Percentiles rank a stretch among this genome's conserved stretches.
phyloP scores from a whole-genome alignment of 2,888 invertebrate species.

The Heliconius charithonia region DNA sequence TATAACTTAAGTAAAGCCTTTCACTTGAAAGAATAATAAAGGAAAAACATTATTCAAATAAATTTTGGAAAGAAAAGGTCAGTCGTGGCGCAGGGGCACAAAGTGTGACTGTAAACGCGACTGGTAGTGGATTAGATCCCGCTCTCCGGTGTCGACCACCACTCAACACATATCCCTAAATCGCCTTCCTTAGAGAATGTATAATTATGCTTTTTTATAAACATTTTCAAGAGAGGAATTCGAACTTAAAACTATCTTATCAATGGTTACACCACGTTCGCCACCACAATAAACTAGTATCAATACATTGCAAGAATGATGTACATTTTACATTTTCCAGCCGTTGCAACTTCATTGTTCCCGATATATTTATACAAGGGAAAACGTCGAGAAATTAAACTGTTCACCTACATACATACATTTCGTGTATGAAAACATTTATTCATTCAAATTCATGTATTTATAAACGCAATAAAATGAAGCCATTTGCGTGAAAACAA shows the following conservation, averaged over 20 bases:
- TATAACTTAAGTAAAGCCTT: too few species aligned
- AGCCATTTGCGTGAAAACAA: constrained; percentile 65
- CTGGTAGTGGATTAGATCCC: too few species aligned
- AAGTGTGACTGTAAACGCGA: too few species aligned
- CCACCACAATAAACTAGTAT: not conserved
- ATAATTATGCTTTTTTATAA: too few species aligned
- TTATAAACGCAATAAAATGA: constrained; percentile 59
- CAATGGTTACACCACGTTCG: not conserved
- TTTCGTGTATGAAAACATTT: constrained; percentile 47
- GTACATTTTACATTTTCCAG: constrained; percentile 13
- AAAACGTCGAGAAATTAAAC: constrained; percentile 48
- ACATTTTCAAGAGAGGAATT: not conserved
- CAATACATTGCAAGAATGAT: constrained; percentile 5
- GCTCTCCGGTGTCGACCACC: not conserved
- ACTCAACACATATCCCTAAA: too few species aligned
- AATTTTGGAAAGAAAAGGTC: too few species aligned
- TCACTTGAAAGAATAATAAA: too few species aligned
- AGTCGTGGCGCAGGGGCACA: too few species aligned
- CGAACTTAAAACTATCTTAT: not conserved
- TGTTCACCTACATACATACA: constrained; percentile 38
- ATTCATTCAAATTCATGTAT: constrained; percentile 48
- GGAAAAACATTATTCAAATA: too few species aligned
- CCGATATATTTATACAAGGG: constrained; percentile 44
- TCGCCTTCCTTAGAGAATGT: too few species aligned
- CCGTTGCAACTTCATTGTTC: constrained; percentile 38